These are phyloP conservation scores for Acleris laterana DNA, from an alignment of 2,888 invertebrate genomes.

Conservation along the genomic window DNA sequence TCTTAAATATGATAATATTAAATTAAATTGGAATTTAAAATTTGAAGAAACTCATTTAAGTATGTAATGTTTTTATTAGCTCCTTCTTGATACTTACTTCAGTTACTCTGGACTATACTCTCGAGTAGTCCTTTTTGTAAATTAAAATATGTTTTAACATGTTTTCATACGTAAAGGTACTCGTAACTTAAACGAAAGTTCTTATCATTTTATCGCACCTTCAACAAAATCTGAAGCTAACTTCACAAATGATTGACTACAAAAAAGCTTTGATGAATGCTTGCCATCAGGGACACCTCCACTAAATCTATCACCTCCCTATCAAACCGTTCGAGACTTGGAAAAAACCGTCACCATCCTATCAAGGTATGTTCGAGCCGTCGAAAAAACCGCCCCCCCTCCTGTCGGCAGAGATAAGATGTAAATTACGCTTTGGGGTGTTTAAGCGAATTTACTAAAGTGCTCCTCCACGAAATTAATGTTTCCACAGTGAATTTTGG, in stretches of 20 bases:
- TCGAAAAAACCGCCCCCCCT: constrained; percentile 29
- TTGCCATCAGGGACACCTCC: constrained; percentile 47
- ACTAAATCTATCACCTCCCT: constrained; percentile 52
- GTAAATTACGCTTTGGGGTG: constrained; percentile 40
- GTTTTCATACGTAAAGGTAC: too few species aligned
- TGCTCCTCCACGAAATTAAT: constrained; percentile 39
- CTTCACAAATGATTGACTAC: constrained; percentile 30
- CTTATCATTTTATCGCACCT: constrained; percentile 16
- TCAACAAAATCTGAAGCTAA: constrained; percentile 19
- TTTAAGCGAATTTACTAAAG: constrained; percentile 40
- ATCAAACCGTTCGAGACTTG: constrained; percentile 33
- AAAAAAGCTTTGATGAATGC: constrained; percentile 33
- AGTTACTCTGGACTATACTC: too few species aligned
- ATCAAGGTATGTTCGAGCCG: constrained; percentile 38
- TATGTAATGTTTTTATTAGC: too few species aligned
- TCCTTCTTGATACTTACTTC: too few species aligned
- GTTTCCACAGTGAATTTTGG: constrained; percentile 30
- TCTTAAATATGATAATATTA: too few species aligned
- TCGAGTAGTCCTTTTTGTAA: too few species aligned
- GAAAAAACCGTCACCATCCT: constrained; percentile 43
- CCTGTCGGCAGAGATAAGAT: constrained; percentile 38
- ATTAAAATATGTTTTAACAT: too few species aligned
- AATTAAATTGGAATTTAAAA: too few species aligned
- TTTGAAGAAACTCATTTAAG: too few species aligned
- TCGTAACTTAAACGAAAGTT: too few species aligned